Base-by-base conservation (phyloP, 1,140 invertebrate species). In the Leptoteleia sp. region DNA sequence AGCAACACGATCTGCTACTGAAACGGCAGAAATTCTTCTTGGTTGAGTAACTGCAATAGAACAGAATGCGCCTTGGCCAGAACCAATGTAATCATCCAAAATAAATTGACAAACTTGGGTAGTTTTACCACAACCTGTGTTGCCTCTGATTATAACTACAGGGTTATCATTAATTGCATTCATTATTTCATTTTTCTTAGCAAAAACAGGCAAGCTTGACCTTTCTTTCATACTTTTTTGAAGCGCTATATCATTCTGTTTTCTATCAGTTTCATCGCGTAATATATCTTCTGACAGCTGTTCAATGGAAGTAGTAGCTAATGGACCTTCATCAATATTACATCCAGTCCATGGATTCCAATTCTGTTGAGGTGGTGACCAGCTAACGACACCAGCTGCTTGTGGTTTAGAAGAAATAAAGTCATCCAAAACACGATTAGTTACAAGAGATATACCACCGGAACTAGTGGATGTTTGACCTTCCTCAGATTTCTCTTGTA, bases 271-370 rank as follows among this genome's bases (percentile, higher is more conserved):
- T 57, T 93, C 89, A 25, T 91, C 91, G 9, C 90, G 90, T 65
- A 93, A 90, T 40, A 99, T 90, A 65, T 97, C 94, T 4, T 92
- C 87, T 76, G 96, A 98, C 2, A 99, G 91, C 42, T 95, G 89
- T 16, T 97, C 96, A 72, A 99, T 90, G 3, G 91, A 90, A 0
- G 93, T 92, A 5, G 91, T 92, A 1, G 97, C 95, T 35, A 99
- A 88, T 6, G 95, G 96, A 47, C 94, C 97, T 84, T 98, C 96
- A 81, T 98, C 98, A 81, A 99, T 98, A 85, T 99, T 99, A 82
- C 95, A 97, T 0, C 93, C 94, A 16, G 93, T 94, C 97, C 97
- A 99, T 5, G 97, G 94, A 90, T 99, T 98, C 97, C 98, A 99
- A 88, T 99, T 99, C 7, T 92, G 92, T 73, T 95, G 93, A 0